Evolutionary conservation across 2,797 vertebrate species (phyloP), one percentile per base, ranked within the genome.

Genomic region (Epinephelus malabaricus): DNA sequence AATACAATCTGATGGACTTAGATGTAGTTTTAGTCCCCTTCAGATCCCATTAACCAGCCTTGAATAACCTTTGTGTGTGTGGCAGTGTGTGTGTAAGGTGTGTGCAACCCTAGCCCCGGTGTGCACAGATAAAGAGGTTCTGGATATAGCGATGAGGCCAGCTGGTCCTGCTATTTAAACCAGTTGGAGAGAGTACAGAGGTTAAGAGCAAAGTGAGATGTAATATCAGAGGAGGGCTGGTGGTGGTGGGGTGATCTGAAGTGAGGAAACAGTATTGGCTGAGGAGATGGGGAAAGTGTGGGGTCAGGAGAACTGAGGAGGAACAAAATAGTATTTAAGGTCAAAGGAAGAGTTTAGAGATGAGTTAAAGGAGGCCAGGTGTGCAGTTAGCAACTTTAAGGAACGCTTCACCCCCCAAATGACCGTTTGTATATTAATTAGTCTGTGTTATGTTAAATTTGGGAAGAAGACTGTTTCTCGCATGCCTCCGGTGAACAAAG

Each of bases 121-220:
- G 73, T 59, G 84, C 76, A 76, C 82, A 66, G 76, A 82, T 88
- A 67, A 87, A 61, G 61, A 62, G 40, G 60, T 49, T 82, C 88
- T 92, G 74, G 72, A 89, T 90, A 81, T 89, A 92, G 91, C 77
- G 27, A 21, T 51, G 73, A 46, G 68, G 69, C 84, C 90, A 92
- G 92, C 86, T 93, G 91, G 77, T 84, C 64, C 69, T 87, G 77
- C 89, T 92, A 92, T 92, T 92, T 88, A 90, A 88, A 92, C 87
- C 89, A 27, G 71, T 71, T 76, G 69, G 67, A 86, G 69, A 50
- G 65, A 79, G 79, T 75, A 75, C 51, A 78, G 72, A 63, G 79
- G 82, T 86, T 68, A 79, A 82, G 61, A 83, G 79, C 66, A 84
- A 79, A 74, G 60, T 65, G 81, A 80, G 86, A 78, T 76, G 69